Conservation (phyloP, 1,140 invertebrate genomes). For the Psilanteris sp. region DNA sequence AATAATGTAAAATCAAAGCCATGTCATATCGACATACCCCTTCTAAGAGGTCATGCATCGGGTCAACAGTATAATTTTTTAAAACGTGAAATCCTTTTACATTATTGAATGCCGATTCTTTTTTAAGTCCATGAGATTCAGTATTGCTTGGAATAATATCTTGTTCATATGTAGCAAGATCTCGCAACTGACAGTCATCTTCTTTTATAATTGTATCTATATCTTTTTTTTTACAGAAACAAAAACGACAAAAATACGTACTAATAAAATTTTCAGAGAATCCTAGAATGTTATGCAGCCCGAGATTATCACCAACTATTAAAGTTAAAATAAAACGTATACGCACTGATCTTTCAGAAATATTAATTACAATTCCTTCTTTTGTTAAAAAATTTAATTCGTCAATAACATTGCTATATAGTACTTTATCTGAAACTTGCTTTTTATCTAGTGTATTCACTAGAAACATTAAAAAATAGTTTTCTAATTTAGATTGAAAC, state of each 20-base stretch:
- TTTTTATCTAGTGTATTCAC: not conserved
- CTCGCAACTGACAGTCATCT: no score
- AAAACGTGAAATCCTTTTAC: slow-evolving; percentile 51
- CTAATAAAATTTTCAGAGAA: slow-evolving; percentile 62
- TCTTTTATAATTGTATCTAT: no score
- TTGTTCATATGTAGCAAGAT: not conserved
- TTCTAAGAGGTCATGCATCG: slow-evolving; percentile 68
- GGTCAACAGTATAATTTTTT: slow-evolving; percentile 50
- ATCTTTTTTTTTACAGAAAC: slow-evolving; percentile 20
- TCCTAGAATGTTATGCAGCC: slow-evolving; percentile 13
- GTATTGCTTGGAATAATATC: slow-evolving; percentile 3
- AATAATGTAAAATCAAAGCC: slow-evolving; percentile 49
- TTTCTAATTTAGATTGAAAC: not conserved
- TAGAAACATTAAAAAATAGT: not conserved
- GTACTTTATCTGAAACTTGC: not conserved
- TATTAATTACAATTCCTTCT: not conserved
- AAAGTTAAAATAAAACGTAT: slow-evolving; percentile 7
- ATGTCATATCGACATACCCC: slow-evolving; percentile 65
- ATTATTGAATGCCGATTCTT: slow-evolving; percentile 67
- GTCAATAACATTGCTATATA: not conserved
- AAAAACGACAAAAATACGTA: slow-evolving; percentile 67
- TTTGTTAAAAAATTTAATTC: not conserved
- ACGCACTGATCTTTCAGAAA: not conserved
- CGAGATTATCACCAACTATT: slow-evolving; percentile 34
- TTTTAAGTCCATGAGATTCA: slow-evolving; percentile 65